Conservation (phyloP, 2,113 vertebrate species). For the Thunnus thynnus region DNA sequence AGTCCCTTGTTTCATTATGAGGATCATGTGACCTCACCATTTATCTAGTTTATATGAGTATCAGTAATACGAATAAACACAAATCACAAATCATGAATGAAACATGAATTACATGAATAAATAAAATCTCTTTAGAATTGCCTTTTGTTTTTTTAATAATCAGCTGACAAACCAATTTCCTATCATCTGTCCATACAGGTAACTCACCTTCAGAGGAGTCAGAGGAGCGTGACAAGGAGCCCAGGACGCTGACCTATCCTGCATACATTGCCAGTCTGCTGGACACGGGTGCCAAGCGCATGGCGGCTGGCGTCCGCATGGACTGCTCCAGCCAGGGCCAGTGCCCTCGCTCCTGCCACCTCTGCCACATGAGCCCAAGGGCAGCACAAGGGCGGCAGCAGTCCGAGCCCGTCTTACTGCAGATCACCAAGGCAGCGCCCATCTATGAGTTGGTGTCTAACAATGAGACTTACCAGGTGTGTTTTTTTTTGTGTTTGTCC, state of each 20-base stretch:
- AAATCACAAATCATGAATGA: too few species aligned
- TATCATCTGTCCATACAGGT: conserved; percentile 79
- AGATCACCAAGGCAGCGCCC: conserved; percentile 94
- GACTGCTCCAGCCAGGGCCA: conserved; percentile 95
- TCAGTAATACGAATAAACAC: too few species aligned
- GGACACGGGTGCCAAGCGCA: conserved; percentile 92
- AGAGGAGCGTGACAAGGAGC: conserved; percentile 94
- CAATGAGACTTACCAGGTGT: conserved; percentile 95
- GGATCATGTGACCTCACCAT: conserved; percentile 26
- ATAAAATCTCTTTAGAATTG: too few species aligned
- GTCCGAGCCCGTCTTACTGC: conserved; percentile 92
- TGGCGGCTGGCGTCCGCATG: conserved; percentile 94
- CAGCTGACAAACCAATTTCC: not conserved
- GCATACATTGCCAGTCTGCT: conserved; percentile 96
- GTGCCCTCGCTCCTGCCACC: conserved; percentile 93
- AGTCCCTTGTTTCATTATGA: conserved; percentile 17
- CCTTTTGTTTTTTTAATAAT: too few species aligned
- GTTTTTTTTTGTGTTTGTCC: conserved; percentile 11
- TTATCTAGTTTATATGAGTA: not conserved
- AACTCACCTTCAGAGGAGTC: conserved; percentile 98
- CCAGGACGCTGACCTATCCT: conserved; percentile 93
- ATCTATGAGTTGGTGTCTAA: conserved; percentile 96
- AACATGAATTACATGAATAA: too few species aligned
- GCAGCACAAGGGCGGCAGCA: conserved; percentile 76
- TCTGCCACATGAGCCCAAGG: conserved; percentile 91